Conservation (phyloP, 64 coral and sea anemone genomes). For the Montipora capricornis region DNA sequence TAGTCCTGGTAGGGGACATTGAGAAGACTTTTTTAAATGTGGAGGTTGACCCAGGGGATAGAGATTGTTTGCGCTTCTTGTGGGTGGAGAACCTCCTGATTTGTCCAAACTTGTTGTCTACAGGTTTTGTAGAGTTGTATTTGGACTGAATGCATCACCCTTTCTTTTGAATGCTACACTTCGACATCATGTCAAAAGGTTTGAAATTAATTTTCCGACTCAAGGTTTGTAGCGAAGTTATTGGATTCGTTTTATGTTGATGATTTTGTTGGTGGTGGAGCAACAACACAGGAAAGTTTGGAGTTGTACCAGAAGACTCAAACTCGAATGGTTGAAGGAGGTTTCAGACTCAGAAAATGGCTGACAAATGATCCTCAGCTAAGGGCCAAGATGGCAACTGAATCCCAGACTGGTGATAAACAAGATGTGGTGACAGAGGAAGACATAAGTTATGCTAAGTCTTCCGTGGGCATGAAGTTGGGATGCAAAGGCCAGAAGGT, state of each 20-base stretch:
- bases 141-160: slow-evolving; percentile 26
- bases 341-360: slow-evolving; percentile 47
- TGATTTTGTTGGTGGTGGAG: not conserved
- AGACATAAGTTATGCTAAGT: not conserved
- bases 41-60: not conserved
- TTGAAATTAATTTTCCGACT: not conserved
- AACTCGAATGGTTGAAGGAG: slow-evolving; percentile 31
- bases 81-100: not conserved
- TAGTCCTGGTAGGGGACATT: not conserved
- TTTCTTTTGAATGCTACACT: slow-evolving; percentile 27
- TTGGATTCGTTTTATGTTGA: slow-evolving; percentile 36
- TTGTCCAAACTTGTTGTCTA: not conserved
- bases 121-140: slow-evolving; percentile 49
- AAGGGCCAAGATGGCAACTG: not conserved
- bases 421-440: too few relatives aligned
- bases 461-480: not conserved
- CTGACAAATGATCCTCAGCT: slow-evolving; percentile 9
- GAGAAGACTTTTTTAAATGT: slow-evolving; percentile 13
- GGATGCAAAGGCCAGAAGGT: slow-evolving; percentile 16
- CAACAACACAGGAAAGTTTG: not conserved
- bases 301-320: slow-evolving; percentile 30
- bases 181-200: slow-evolving; percentile 34
- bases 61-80: slow-evolving; percentile 36
- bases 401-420: too few relatives aligned
- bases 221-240: not conserved